phyloP scores from a whole-genome alignment of 2,888 invertebrate genomes.

The Heliothis peltigera region DNA sequence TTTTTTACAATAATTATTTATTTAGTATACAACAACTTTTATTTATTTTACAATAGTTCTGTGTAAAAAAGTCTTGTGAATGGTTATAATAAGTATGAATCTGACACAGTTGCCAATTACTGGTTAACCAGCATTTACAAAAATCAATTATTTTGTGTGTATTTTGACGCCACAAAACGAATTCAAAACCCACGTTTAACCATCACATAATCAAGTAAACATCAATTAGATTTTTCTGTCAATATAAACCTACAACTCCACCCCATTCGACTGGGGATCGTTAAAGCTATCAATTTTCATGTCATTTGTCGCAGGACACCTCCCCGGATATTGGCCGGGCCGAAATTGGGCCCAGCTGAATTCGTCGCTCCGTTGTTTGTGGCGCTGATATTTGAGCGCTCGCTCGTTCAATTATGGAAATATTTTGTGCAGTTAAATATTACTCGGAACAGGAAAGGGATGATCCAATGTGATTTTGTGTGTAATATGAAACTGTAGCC shows the following conservation, averaged over 20 bases:
- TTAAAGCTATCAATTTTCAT: slow-evolving; percentile 39
- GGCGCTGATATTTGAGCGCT: slow-evolving; percentile 27
- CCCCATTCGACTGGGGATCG: slow-evolving; percentile 2
- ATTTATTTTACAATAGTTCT: too few species aligned
- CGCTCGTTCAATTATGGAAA: slow-evolving; percentile 33
- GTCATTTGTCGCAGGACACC: slow-evolving; percentile 31
- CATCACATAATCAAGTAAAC: background rate
- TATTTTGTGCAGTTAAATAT: slow-evolving; percentile 15
- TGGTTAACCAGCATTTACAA: too few species aligned
- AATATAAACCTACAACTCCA: background rate
- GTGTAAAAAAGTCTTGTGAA: too few species aligned
- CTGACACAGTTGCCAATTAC: too few species aligned
- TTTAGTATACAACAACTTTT: too few species aligned
- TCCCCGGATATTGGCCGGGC: slow-evolving; percentile 26
- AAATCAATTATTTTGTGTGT: too few species aligned
- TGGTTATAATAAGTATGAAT: too few species aligned
- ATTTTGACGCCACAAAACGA: too few species aligned
- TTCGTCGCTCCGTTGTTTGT: slow-evolving; percentile 32
- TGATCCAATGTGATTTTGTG: slow-evolving; percentile 10
- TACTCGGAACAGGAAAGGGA: background rate
- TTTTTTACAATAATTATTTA: too few species aligned
- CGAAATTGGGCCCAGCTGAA: slow-evolving; percentile 31
- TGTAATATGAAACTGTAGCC: background rate
- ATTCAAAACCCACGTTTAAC: background rate
- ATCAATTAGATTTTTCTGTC: background rate